Percentiles rank a stretch among this genome's conserved stretches.
Conservation (phyloP, 2,113 vertebrate genomes). For the Aegithalos caudatus region DNA sequence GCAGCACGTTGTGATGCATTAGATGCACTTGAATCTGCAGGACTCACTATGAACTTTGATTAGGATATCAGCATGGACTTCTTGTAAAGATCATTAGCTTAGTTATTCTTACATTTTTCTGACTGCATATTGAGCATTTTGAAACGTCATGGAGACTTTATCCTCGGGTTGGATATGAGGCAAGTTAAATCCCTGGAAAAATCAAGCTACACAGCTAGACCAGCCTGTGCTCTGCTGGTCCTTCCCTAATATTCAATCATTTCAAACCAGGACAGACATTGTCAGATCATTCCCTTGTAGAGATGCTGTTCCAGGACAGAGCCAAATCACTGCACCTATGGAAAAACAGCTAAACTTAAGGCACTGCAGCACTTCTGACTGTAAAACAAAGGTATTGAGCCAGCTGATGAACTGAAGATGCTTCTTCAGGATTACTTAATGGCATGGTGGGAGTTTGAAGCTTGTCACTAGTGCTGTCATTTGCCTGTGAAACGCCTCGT, state of each 20-base stretch:
- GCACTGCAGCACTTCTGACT: background rate
- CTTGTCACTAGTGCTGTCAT: background rate
- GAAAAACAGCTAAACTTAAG: background rate
- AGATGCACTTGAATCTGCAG: background rate
- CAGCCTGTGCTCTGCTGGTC: background rate
- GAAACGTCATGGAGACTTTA: background rate
- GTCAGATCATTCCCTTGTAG: background rate
- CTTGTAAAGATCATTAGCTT: background rate
- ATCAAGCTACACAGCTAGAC: background rate
- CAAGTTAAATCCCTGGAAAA: background rate
- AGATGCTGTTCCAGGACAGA: background rate
- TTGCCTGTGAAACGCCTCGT: slow-evolving; percentile 9
- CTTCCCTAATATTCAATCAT: background rate
- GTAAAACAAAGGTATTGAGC: background rate
- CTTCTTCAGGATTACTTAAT: slow-evolving; percentile 40
- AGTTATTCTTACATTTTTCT: background rate
- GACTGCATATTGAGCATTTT: rapidly evolving
- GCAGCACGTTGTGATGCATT: background rate
- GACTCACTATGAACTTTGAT: background rate
- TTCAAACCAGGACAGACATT: background rate
- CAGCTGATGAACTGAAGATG: slow-evolving; percentile 21
- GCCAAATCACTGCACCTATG: background rate
- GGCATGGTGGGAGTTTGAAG: background rate
- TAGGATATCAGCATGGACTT: background rate
- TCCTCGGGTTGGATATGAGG: background rate